Conservation (phyloP, 1,140 invertebrate species). For the Apis dorsata region DNA sequence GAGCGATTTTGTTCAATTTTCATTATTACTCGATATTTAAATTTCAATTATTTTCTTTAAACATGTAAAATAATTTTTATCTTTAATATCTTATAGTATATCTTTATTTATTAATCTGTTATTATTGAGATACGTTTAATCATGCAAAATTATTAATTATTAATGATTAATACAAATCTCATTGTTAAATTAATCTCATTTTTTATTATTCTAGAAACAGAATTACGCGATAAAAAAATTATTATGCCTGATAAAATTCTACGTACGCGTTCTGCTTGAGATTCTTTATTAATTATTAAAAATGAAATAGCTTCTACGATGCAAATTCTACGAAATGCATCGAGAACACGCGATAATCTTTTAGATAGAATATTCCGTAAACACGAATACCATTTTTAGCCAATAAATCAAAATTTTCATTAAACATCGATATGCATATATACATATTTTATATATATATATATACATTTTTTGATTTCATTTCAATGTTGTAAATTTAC, state of each 20-base stretch:
- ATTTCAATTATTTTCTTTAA: too few species aligned
- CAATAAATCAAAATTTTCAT: neutral
- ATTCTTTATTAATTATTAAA: constrained; percentile 19
- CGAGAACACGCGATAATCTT: neutral
- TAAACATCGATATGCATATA: neutral
- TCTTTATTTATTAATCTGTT: too few species aligned
- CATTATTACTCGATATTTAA: too few species aligned
- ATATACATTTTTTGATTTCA: neutral
- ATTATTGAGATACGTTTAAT: too few species aligned
- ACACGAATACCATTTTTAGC: neutral
- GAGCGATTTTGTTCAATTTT: too few species aligned
- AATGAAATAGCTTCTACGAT: neutral
- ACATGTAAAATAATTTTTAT: too few species aligned
- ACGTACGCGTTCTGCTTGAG: neutral
- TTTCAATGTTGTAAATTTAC: neutral
- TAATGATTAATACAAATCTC: too few species aligned
- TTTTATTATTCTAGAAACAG: neutral
- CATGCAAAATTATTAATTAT: too few species aligned
- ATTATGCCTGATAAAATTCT: constrained; percentile 14
- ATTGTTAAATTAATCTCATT: too few species aligned
- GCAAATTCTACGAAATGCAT: neutral
- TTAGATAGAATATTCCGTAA: neutral
- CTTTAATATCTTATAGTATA: too few species aligned
- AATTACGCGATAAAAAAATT: constrained; percentile 26
- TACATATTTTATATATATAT: neutral